Evolutionary conservation across 2,797 vertebrate genomes (phyloP), one percentile per base, ranked within the genome.

Genomic region (Myoxocephalus aenaeus): DNA sequence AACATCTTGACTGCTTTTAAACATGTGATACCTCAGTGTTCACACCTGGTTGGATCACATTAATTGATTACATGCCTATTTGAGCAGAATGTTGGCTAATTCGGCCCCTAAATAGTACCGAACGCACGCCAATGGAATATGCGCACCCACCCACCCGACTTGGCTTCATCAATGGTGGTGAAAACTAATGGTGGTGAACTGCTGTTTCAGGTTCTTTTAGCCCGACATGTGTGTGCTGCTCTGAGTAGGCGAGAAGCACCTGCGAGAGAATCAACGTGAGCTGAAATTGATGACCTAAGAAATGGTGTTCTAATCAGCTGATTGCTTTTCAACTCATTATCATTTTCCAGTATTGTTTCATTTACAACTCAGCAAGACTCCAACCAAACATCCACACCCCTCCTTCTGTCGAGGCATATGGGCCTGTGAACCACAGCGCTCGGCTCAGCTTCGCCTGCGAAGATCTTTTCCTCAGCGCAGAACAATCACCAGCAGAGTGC

Each of bases 301-400:
- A 91, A 91, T 80, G 70, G 75, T 20, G 65, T 62, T 83, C 82
- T 87, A 87, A 91, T 91, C 92, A 91, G 80, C 84, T 77, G 81
- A 91, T 83, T 89, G 86, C 80, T 87, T 89, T 83, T 86, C 74
- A 17, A 83, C 87, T 90, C 86, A 90, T 94, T 93, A 93, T 90
- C 84, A 77, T 91, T 83, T 83, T 73, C 68, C 82, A 79, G 86
- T 82, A 90, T 90, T 89, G 81, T 93, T 94, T 92, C 87, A 94
- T 94, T 94, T 94, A 89, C 93, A 94, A 75, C 91, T 93, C 91
- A 91, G 92, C 87, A 81, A 86, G 93, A 84, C 77, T 88, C 89
- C 77, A 56, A 79, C 70, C 61, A 66, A 81, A 86, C 66, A 76
- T 79, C 84, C 87, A 82, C 86, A 79, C 84, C 86, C 82, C 63